A percentile compares a stretch with the other conserved stretches of the same genome.
Evolutionary conservation across 2,113 vertebrate species (phyloP).

Genomic region (Opisthocomus hoazin): DNA sequence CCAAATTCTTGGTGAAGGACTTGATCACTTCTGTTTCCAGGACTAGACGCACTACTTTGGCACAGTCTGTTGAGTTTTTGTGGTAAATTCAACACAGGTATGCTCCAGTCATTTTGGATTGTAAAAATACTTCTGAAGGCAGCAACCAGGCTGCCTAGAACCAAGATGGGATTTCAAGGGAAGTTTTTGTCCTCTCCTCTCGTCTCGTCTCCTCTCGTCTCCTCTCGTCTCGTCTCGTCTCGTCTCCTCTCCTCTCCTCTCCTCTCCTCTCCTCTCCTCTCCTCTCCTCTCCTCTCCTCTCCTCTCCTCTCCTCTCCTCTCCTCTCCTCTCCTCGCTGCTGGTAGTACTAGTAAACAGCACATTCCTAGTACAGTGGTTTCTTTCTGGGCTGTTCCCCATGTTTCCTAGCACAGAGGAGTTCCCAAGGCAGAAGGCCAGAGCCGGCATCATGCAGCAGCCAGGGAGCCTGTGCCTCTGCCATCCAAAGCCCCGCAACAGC

Average conservation of each 20-base stretch:
- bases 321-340: neutral
- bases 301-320: too few relatives aligned
- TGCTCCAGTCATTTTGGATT: neutral
- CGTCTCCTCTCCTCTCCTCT: too few relatives aligned
- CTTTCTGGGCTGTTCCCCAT: neutral
- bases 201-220: too few relatives aligned
- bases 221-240: too few relatives aligned
- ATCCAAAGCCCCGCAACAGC: neutral
- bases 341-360: neutral
- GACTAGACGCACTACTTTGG: neutral
- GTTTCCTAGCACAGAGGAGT: neutral
- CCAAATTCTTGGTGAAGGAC: neutral
- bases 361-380: neutral
- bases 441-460: neutral
- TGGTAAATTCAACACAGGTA: neutral
- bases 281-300: too few relatives aligned
- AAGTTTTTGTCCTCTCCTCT: neutral
- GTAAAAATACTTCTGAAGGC: neutral
- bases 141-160: neutral
- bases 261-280: too few relatives aligned
- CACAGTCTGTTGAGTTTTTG: neutral
- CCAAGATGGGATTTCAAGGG: neutral
- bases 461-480: neutral
- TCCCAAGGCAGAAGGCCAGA: neutral
- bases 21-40: neutral